Evolutionary conservation across 1,140 invertebrate genomes (phyloP).

Genomic region (Aradophagus sp.): DNA sequence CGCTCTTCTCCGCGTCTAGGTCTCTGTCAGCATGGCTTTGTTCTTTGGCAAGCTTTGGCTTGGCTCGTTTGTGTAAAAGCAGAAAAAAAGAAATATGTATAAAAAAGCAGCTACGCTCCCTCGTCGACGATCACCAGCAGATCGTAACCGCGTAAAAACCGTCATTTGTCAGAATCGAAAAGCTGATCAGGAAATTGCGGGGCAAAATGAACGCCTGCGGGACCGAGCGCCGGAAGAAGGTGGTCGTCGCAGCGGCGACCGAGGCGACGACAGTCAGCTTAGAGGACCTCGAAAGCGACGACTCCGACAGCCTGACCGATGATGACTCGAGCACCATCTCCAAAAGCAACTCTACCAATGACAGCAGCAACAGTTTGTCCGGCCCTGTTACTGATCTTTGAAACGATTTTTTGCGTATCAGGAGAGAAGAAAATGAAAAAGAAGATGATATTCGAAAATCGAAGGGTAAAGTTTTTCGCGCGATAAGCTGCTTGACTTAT

Average conservation of each 20-base stretch:
- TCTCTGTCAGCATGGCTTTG: conserved; percentile 58
- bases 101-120: conserved; percentile 2
- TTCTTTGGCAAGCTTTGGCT: conserved; percentile 41
- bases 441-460: too few species aligned
- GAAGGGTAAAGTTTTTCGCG: too few species aligned
- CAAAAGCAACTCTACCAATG: conserved; percentile 47
- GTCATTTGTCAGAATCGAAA: conserved; percentile 72
- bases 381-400: conserved; percentile 72
- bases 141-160: conserved; percentile 66
- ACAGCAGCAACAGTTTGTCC: conserved; percentile 61
- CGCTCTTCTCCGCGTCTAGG: conserved; percentile 52
- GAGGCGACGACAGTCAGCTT: too few species aligned
- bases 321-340: conserved; percentile 42
- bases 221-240: conserved; percentile 39
- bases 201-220: conserved; percentile 61
- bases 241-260: conserved; percentile 33
- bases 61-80: conserved; percentile 42
- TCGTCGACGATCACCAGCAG: conserved; percentile 14
- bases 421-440: too few species aligned
- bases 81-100: too few species aligned
- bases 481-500: too few species aligned
- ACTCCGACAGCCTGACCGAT: conserved; percentile 37
- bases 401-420: conserved; percentile 4
- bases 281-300: conserved; percentile 22
- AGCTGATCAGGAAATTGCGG: conserved; percentile 67